These are phyloP conservation scores for Rhegmatorhina hoffmannsi DNA, from an alignment of 2,113 vertebrate species.

Conservation along the genomic window DNA sequence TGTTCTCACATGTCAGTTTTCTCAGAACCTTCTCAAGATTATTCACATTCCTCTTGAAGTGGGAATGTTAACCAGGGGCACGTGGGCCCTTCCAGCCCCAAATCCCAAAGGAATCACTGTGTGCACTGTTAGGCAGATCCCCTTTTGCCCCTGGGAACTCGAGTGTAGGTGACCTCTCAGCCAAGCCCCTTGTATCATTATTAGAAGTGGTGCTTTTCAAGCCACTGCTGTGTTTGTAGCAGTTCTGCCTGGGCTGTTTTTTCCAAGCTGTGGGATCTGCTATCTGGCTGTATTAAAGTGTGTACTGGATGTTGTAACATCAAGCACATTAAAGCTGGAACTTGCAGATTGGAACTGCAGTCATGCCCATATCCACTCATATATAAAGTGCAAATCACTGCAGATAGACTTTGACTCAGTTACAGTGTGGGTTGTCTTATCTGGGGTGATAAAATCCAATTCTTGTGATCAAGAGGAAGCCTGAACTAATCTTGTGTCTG, in stretches of 20 bases:
- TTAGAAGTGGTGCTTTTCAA: neutral
- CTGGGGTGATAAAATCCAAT: slow-evolving; percentile 36
- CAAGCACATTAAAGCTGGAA: neutral
- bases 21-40: neutral
- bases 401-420: neutral
- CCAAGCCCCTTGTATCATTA: neutral
- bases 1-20: neutral
- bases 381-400: neutral
- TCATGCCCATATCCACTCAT: neutral
- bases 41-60: neutral
- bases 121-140: neutral
- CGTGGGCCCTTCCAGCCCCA: neutral
- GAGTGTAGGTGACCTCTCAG: neutral
- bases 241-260: neutral
- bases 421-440: neutral
- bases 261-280: neutral
- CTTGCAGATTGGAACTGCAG: neutral
- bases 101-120: neutral
- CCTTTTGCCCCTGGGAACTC: neutral
- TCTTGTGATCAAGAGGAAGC: slow-evolving; percentile 18
- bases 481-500: slow-evolving; percentile 40
- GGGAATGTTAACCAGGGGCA: neutral
- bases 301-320: neutral
- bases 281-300: neutral
- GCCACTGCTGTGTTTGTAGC: neutral